A percentile compares a stretch with the other conserved stretches of the same genome.
Conservation (phyloP, 2,797 vertebrate species). For the Pelodytes ibericus region DNA sequence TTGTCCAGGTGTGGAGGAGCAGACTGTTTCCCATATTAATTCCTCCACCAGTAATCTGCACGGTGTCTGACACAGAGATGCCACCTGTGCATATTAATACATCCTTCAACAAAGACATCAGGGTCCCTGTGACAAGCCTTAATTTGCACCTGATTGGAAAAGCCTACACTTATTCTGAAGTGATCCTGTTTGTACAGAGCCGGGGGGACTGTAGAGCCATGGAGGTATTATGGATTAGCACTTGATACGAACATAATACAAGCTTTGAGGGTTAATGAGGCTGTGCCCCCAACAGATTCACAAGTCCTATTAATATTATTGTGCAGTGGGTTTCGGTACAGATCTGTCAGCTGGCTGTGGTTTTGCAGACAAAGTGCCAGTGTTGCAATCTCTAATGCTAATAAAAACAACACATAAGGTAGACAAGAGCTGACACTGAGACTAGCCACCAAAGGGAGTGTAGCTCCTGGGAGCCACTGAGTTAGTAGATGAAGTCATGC, state of each 20-base stretch:
- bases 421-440: too few relatives aligned
- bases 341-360: background rate
- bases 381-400: too few relatives aligned
- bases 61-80: background rate
- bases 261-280: background rate
- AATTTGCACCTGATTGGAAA: background rate
- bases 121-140: background rate
- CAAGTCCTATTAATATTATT: background rate
- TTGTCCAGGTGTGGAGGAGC: conserved; percentile 11
- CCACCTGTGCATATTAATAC: background rate
- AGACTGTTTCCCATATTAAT: conserved; percentile 21
- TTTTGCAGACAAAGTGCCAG: too few relatives aligned
- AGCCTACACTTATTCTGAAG: background rate
- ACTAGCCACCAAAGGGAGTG: too few relatives aligned
- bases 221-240: background rate
- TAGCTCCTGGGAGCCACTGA: too few relatives aligned
- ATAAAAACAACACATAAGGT: too few relatives aligned
- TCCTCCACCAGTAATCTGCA: background rate
- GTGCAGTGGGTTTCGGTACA: too few relatives aligned
- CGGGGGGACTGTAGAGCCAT: background rate
- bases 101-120: background rate
- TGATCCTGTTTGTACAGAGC: background rate
- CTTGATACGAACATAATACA: conserved; percentile 13
- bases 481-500: too few relatives aligned
- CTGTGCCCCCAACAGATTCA: background rate